phyloP scores from a whole-genome alignment of 2,113 vertebrate genomes.

The Apodemus speciosus region DNA sequence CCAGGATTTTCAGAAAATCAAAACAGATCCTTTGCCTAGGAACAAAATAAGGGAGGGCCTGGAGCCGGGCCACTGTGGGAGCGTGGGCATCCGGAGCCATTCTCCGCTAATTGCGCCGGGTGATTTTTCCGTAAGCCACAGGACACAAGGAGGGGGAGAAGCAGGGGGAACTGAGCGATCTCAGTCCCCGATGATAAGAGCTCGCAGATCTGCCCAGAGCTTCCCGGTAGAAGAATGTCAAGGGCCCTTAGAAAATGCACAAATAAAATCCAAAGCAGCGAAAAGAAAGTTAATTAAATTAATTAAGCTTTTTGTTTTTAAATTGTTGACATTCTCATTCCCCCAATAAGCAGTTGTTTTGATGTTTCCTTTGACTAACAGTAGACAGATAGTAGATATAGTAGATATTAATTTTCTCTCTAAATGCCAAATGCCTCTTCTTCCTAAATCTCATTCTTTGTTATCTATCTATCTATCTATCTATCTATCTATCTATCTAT shows the following conservation, averaged over 20 bases:
- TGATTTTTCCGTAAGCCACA: conserved; percentile 82
- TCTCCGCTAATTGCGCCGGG: conserved; percentile 81
- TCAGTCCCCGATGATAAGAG: not conserved
- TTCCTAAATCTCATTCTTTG: not conserved
- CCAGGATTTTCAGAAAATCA: conserved; percentile 79
- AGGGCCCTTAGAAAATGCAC: conserved; percentile 26
- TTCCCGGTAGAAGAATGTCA: not conserved
- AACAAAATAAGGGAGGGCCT: conserved; percentile 83
- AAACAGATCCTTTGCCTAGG: conserved; percentile 65
- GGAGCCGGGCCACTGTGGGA: conserved; percentile 80
- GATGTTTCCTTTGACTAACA: not conserved
- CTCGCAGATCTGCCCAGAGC: not conserved
- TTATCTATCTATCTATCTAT: too few relatives aligned
- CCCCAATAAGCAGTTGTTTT: conserved; percentile 60
- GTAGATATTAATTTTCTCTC: not conserved
- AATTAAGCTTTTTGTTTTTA: conserved; percentile 54
- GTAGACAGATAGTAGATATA: not conserved
- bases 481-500: too few relatives aligned
- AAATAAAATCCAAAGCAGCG: conserved; percentile 20
- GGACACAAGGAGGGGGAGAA: conserved; percentile 79
- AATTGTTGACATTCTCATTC: conserved; percentile 28
- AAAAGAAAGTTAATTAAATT: conserved; percentile 5
- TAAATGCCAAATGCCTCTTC: not conserved
- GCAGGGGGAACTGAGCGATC: not conserved
- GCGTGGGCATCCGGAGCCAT: conserved; percentile 79